These are phyloP conservation scores for Junonia oenone DNA, from an alignment of 2,888 invertebrate genomes.

Conservation along the genomic window DNA sequence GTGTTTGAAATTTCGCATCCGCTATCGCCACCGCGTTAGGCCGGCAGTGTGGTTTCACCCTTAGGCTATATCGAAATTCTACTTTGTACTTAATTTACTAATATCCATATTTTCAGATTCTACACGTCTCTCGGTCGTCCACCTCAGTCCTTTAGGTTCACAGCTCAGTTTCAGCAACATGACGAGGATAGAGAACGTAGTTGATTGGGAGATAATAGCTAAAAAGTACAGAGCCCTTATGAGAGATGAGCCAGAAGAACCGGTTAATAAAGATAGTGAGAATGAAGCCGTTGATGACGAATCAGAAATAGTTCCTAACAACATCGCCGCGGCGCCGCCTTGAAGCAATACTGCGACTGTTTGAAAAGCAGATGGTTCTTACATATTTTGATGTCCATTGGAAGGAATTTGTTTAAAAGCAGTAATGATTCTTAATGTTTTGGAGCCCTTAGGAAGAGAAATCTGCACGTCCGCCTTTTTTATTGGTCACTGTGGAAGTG, in stretches of 20 bases:
- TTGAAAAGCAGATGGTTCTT: no score
- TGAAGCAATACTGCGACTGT: conserved; percentile 38
- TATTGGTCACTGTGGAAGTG: no score
- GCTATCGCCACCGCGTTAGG: no score
- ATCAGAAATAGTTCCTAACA: conserved; percentile 65
- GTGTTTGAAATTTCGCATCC: no score
- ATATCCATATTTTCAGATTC: conserved; percentile 76
- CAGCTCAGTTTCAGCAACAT: conserved; percentile 89
- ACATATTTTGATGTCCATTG: background rate
- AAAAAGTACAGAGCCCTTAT: conserved; percentile 90
- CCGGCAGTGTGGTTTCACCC: no score
- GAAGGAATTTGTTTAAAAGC: no score
- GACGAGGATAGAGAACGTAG: conserved; percentile 91
- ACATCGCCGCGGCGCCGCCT: conserved; percentile 58
- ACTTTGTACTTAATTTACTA: no score
- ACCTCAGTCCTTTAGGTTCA: conserved; percentile 90
- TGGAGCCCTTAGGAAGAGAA: no score
- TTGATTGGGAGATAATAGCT: conserved; percentile 94
- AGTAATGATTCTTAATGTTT: no score
- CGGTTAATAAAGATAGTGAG: conserved; percentile 54
- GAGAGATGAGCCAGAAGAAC: conserved; percentile 68
- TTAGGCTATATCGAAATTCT: no score
- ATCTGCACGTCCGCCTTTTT: no score
- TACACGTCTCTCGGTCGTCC: conserved; percentile 87
- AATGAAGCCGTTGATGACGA: conserved; percentile 63